A percentile compares a stretch with the other conserved stretches of the same genome.
phyloP scores from a whole-genome alignment of 1,140 invertebrate genomes.

The Lordiphosa clarofinis region DNA sequence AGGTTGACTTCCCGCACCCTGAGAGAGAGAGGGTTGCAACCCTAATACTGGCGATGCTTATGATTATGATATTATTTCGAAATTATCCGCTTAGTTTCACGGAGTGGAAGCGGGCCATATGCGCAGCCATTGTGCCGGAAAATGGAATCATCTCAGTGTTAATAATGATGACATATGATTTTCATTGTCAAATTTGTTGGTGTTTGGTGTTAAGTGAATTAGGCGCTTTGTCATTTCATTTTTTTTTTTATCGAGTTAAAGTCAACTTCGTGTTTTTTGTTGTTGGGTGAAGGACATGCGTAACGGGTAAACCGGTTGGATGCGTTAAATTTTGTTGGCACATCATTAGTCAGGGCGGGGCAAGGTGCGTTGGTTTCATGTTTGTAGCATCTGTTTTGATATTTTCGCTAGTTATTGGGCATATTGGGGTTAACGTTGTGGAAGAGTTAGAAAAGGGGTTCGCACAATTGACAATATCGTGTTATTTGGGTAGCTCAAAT shows the following conservation, averaged over 20 bases:
- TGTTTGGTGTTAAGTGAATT: constrained; percentile 70
- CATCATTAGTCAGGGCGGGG: constrained; percentile 69
- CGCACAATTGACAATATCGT: constrained; percentile 24
- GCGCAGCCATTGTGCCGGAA: constrained; percentile 59
- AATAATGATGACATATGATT: constrained; percentile 80
- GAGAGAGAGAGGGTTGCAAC: constrained; percentile 29
- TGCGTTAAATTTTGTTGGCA: constrained; percentile 77
- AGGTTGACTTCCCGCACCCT: constrained; percentile 61
- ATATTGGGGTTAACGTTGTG: constrained; percentile 3
- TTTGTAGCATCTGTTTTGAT: constrained; percentile 65
- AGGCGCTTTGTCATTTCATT: constrained; percentile 57
- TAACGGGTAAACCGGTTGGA: constrained; percentile 47
- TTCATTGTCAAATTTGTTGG: constrained; percentile 75
- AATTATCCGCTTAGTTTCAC: constrained; percentile 78
- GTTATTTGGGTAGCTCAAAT: constrained; percentile 10
- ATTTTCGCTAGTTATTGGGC: constrained; percentile 30
- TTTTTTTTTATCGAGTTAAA: constrained; percentile 44
- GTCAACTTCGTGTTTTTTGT: constrained; percentile 22
- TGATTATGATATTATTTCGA: constrained; percentile 80
- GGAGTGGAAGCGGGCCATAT: constrained; percentile 67
- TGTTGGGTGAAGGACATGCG: constrained; percentile 4
- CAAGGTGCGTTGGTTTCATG: constrained; percentile 11
- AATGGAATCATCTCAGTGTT: constrained; percentile 79
- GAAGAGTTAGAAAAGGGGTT: constrained; percentile 35
- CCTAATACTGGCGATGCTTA: constrained; percentile 42